These are phyloP conservation scores for Formica selysi DNA, from an alignment of 1,140 invertebrate species.

Conservation along the genomic window DNA sequence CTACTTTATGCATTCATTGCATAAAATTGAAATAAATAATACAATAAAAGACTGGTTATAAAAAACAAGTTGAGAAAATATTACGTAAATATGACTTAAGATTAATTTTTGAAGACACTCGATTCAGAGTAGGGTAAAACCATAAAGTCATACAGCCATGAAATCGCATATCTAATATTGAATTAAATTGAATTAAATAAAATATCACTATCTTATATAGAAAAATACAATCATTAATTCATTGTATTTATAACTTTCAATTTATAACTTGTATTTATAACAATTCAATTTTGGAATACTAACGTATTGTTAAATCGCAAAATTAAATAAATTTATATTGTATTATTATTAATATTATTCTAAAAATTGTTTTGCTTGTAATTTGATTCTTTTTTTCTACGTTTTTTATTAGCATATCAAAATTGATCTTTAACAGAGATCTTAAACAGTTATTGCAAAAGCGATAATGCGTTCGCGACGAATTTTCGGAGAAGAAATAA, in stretches of 20 bases:
- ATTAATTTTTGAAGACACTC: background rate
- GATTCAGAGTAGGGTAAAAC: background rate
- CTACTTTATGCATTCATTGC: background rate
- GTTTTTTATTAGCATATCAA: background rate
- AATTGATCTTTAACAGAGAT: background rate
- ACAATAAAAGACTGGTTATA: background rate
- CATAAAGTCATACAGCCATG: background rate
- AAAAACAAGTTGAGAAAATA: background rate
- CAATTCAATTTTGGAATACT: background rate
- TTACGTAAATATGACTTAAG: background rate
- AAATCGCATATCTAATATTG: background rate
- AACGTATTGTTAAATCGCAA: background rate
- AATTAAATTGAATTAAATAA: background rate
- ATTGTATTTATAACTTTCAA: background rate
- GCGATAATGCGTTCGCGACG: too few relatives aligned
- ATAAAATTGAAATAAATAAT: background rate
- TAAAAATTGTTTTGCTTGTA: background rate
- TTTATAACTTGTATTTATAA: background rate
- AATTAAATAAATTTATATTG: constrained; percentile 5
- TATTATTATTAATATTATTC: background rate
- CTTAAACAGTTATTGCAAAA: background rate
- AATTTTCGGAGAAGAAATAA: background rate
- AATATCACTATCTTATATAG: background rate
- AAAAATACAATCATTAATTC: background rate
- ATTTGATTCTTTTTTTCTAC: background rate